Evolutionary conservation across 64 coral and sea anemone species (phyloP), one percentile per base, ranked within the genome.

Genomic region (Stylophora pistillata): DNA sequence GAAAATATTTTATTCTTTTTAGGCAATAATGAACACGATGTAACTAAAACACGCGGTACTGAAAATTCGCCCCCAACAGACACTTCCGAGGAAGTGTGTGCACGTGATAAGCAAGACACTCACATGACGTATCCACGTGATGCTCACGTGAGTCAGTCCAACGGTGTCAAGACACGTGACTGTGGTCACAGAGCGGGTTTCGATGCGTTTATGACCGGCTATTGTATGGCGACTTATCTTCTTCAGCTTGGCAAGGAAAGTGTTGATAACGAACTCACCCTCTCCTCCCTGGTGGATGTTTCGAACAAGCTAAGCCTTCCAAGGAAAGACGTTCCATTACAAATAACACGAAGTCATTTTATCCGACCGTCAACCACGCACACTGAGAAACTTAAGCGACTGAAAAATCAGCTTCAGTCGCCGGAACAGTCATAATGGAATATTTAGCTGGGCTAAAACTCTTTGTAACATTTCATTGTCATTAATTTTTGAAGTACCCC

Each of bases 131-230:
- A 53, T 28, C 65, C 28, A 9, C 30, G 23, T 34, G 53, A 23
- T 55, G 21, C 26, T 2, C 61, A 89, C 17, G 57, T 21, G 21
- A 58, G 66, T 25, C 53, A 74, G 27, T 56, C 74, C 18, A 86
- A 62, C 21, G 66, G 21, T 13, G 52, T 17, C 53, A 74, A 92
- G 21, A 89, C 78, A 6, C 88, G 75, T 21, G 86, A 79, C 13
- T 79, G 96, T 34, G 87, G 87, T 11, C 96, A 98, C 75, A 89
- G 96, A 14, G 96, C 96, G 3, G 96, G 96, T 4, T 94, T 98
- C 87, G 96, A 98, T 64, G 96, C 96, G 1, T 98, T 98, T 71
- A 98, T 98, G 96, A 98, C 96, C 21, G 96, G 96, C 15, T 98
- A 83, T 71, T 94, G 96, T 54, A 90, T 98, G 88, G 92, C 93